Percentiles rank a stretch among this genome's conserved stretches.
Conservation (phyloP, 2,888 invertebrate species). For the Entomobrya multifasciata region DNA sequence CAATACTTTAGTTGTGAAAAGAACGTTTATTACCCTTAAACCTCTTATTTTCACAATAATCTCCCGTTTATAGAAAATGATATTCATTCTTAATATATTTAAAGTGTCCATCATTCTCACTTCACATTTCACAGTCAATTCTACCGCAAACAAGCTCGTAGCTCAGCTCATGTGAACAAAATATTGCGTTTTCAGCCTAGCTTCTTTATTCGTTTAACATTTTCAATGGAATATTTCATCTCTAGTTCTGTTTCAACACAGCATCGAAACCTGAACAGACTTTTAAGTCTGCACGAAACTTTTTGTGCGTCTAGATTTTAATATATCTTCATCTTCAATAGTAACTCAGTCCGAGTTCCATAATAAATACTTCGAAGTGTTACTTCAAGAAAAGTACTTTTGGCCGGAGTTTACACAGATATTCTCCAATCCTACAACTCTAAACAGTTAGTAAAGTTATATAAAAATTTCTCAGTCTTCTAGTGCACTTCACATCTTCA, state of each 20-base stretch:
- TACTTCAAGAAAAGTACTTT: not conserved
- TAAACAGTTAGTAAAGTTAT: not conserved
- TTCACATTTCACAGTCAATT: not conserved
- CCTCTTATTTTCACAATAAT: conserved; percentile 29
- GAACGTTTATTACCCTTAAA: not conserved
- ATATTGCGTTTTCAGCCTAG: too few species aligned
- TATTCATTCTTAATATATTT: not conserved
- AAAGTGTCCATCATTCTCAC: conserved; percentile 10
- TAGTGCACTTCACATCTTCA: conserved; percentile 4
- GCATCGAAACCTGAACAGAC: too few species aligned
- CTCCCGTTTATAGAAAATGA: conserved; percentile 12
- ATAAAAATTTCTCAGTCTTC: not conserved
- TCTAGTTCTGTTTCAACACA: too few species aligned
- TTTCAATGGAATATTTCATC: too few species aligned
- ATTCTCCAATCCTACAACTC: not conserved
- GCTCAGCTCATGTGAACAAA: not conserved
- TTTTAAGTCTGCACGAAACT: too few species aligned
- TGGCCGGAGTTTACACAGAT: conserved; percentile 8
- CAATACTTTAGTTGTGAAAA: not conserved
- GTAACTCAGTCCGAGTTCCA: not conserved
- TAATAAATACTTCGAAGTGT: not conserved
- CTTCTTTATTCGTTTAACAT: too few species aligned
- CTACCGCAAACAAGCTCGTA: not conserved
- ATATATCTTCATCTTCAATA: not conserved
- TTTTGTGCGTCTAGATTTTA: not conserved